Conservation (phyloP, 64 coral and sea anemone genomes). For the Montipora efflorescens region DNA sequence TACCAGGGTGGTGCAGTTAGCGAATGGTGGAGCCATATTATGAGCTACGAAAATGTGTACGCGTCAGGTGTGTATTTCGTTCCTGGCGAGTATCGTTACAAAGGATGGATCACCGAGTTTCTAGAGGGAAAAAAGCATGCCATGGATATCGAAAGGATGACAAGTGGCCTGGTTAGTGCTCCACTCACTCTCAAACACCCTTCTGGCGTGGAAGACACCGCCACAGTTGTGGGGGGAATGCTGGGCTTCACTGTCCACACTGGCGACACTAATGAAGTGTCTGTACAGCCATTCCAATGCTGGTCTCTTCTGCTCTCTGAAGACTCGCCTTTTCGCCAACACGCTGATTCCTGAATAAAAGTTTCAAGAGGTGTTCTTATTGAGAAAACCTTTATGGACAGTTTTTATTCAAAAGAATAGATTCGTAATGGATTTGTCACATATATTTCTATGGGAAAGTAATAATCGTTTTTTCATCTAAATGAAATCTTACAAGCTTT, state of each 20-base stretch:
- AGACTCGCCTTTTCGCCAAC: slow-evolving; percentile 41
- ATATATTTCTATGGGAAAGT: too few species aligned
- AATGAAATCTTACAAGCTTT: too few species aligned
- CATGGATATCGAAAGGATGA: slow-evolving; percentile 47
- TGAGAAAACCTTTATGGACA: too few species aligned
- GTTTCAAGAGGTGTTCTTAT: too few species aligned
- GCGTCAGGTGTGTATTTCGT: too few species aligned
- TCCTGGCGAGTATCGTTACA: too few species aligned
- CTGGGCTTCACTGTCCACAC: slow-evolving; percentile 62
- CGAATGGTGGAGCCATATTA: too few species aligned
- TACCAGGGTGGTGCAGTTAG: slow-evolving; percentile 32
- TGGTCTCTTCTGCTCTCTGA: slow-evolving; percentile 66
- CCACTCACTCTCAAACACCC: slow-evolving; percentile 43
- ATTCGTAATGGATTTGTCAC: too few species aligned
- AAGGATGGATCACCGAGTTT: background rate
- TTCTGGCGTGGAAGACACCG: slow-evolving; percentile 50
- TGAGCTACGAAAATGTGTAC: too few species aligned
- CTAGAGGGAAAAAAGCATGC: slow-evolving; percentile 8
- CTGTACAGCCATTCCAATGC: slow-evolving; percentile 81
- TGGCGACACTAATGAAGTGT: slow-evolving; percentile 6
- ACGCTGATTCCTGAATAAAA: too few species aligned
- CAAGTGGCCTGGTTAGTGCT: slow-evolving; percentile 70
- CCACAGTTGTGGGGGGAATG: slow-evolving; percentile 76
- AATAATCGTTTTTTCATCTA: too few species aligned
- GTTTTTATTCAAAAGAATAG: too few species aligned